Percentiles rank a stretch among this genome's conserved stretches.
These are phyloP conservation scores for Schizothorax lantsangensis DNA, from an alignment of 2,797 vertebrate genomes.

Conservation along the genomic window DNA sequence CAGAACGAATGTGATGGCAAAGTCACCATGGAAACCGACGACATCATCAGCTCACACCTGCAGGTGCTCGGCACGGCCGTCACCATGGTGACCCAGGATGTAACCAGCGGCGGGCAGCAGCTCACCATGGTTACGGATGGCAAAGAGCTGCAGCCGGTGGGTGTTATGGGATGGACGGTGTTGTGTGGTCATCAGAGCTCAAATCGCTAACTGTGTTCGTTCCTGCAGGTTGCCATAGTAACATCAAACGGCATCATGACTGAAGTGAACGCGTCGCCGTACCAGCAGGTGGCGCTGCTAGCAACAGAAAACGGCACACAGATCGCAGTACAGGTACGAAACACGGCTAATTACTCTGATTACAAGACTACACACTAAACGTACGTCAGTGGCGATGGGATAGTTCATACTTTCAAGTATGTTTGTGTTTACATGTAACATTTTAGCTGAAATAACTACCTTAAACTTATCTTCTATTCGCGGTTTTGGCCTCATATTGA, in stretches of 20 bases:
- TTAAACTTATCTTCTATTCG: too few species aligned
- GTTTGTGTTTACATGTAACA: not conserved
- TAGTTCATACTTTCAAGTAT: slow-evolving; percentile 28
- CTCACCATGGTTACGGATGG: slow-evolving; percentile 69
- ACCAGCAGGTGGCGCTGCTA: slow-evolving; percentile 81
- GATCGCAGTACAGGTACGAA: slow-evolving; percentile 75
- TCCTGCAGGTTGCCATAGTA: slow-evolving; percentile 75
- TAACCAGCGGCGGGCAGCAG: slow-evolving; percentile 64
- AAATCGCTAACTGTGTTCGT: not conserved
- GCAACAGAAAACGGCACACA: slow-evolving; percentile 75
- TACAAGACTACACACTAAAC: not conserved
- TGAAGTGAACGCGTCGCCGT: slow-evolving; percentile 63
- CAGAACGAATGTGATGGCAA: slow-evolving; percentile 66
- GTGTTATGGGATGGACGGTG: slow-evolving; percentile 3
- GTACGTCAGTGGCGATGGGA: not conserved
- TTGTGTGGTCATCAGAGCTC: not conserved
- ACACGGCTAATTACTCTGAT: not conserved
- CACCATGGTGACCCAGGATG: slow-evolving; percentile 73
- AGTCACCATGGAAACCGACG: slow-evolving; percentile 70
- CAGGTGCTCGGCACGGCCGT: slow-evolving; percentile 77
- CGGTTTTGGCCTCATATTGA: too few species aligned
- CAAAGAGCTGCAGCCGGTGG: slow-evolving; percentile 73
- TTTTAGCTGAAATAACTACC: too few species aligned
- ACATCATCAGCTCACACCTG: slow-evolving; percentile 68
- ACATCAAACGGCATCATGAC: slow-evolving; percentile 71